Evolutionary conservation across 2,797 vertebrate species (phyloP).

Genomic region (Tinamus major): DNA sequence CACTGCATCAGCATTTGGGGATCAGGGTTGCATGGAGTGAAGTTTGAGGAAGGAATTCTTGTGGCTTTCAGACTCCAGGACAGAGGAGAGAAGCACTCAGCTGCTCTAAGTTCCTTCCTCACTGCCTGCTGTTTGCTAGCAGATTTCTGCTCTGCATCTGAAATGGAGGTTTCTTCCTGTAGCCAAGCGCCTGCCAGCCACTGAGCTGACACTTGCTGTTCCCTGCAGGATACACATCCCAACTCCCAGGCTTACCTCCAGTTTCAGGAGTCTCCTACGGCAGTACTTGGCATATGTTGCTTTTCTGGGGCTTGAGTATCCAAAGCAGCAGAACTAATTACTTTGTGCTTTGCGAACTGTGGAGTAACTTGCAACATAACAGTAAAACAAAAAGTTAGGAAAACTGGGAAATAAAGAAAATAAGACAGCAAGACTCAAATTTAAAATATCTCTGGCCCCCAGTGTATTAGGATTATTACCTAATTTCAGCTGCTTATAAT

Average conservation of each 20-base stretch:
- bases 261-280: neutral
- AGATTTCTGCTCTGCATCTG: neutral
- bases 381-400: neutral
- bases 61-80: neutral
- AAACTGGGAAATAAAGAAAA: too few relatives aligned
- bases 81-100: neutral
- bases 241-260: neutral
- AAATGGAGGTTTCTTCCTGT: neutral
- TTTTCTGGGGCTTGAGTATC: neutral
- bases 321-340: neutral
- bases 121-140: neutral
- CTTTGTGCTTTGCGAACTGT: neutral
- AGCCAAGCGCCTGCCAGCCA: neutral
- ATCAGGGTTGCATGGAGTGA: neutral
- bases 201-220: neutral
- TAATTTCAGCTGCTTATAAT: neutral
- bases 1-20: neutral
- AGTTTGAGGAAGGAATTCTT: neutral
- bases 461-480: neutral
- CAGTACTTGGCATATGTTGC: neutral
- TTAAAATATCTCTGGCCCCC: neutral
- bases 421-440: too few relatives aligned
- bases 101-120: neutral
- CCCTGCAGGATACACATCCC: fast-evolving
- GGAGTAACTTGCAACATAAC: neutral